A percentile compares a stretch with the other conserved stretches of the same genome.
Conservation (phyloP, 2,888 invertebrate species). For the Leptinotarsa rubiginosa region DNA sequence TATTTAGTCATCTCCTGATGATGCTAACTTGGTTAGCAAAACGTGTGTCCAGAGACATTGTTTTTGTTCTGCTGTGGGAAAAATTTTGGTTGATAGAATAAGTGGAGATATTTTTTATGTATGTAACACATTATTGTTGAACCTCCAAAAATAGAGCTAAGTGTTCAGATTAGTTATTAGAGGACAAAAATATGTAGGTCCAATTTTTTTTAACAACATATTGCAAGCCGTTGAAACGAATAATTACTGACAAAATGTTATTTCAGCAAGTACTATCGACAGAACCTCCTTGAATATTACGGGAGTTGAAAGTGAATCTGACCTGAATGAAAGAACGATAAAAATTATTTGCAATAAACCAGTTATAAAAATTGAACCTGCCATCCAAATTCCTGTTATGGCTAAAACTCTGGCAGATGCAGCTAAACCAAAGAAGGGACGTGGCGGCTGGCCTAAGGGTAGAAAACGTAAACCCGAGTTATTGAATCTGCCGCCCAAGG, state of each 20-base stretch:
- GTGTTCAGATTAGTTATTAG: too few species aligned
- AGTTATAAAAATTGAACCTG: slow-evolving; percentile 20
- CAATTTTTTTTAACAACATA: too few species aligned
- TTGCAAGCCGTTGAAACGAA: too few species aligned
- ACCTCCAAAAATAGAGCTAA: too few species aligned
- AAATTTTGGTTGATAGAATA: too few species aligned
- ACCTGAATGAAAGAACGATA: slow-evolving; percentile 26
- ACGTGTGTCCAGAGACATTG: too few species aligned
- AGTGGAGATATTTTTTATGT: too few species aligned
- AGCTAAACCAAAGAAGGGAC: slow-evolving; percentile 63
- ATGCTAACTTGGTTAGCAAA: too few species aligned
- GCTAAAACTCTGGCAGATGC: slow-evolving; percentile 40
- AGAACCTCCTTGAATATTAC: slow-evolving; percentile 25
- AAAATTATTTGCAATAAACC: slow-evolving; percentile 30
- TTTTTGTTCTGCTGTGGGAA: too few species aligned
- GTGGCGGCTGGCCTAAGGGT: slow-evolving; percentile 74
- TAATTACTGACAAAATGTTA: slow-evolving; percentile 38
- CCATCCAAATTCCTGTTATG: slow-evolving; percentile 35
- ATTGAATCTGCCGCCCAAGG: slow-evolving; percentile 69
- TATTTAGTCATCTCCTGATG: too few species aligned
- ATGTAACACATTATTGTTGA: too few species aligned
- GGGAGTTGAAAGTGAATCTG: neutral
- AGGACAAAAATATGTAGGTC: too few species aligned
- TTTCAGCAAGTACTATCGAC: slow-evolving; percentile 34
- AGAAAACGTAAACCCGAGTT: slow-evolving; percentile 70